Evolutionary conservation across 1,140 invertebrate genomes (phyloP), one percentile per base, ranked within the genome.

Genomic region (Neodiprion fabricii): DNA sequence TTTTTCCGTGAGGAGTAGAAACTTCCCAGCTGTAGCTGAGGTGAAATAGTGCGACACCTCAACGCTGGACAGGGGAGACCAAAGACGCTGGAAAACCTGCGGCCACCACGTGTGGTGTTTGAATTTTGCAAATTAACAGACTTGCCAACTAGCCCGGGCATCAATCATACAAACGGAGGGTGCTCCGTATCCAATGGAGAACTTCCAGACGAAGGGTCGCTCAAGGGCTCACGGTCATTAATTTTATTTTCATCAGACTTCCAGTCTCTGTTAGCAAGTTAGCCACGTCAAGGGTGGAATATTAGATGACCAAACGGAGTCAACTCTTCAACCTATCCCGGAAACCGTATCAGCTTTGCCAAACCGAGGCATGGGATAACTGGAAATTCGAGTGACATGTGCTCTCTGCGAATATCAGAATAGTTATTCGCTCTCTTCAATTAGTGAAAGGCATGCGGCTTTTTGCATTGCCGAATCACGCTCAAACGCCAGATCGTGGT

Each of bases 181-280:
- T 61, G 53, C 53, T 61, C 53, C 11, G 53, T 61, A 3, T 17
- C 53, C 53, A 61, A 17, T 61, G 53, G 53, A 17, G 11, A 61
- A 61, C 53, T 61, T 61, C 53, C 53, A 61, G 53, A 61, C 53
- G 53, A 61, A 61, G 53, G 53, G 53, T 61, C 9, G n/a, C 53
- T 61, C 53, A 61, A 61, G 53, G 53, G 53, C 53, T 61, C 53
- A 61, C 53, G 53, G 53, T 61, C 53, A 61, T 61, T 61, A 61
- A 61, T 61, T 61, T 61, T 61, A 61, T 61, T 61, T 61, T 61
- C 53, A 61, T 61, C 53, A 61, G 53, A 61, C 53, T 61, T 61
- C 53, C 53, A 61, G 53, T 61, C 53, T 61, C 53, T 61, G 53
- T 61, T 61, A 61, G 14, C 53, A 61, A 61, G 53, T 61, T 17